Evolutionary conservation across 1,140 invertebrate genomes (phyloP), one percentile per base, ranked within the genome.

Genomic region (Chelonus insularis): DNA sequence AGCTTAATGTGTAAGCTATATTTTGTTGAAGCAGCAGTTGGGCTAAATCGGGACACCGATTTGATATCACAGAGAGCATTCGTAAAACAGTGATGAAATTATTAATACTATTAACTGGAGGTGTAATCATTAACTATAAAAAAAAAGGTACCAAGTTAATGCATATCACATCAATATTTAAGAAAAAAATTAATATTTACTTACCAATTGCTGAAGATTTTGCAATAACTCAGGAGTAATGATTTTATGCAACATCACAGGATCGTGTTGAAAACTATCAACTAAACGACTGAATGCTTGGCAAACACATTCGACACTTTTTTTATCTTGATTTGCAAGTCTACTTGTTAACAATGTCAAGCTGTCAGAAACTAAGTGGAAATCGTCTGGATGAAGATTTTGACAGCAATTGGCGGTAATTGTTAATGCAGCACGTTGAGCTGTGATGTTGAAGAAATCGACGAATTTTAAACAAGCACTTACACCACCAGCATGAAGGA

Each of bases 371-470:
- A 98, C 91, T 63, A 95, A 91, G 69, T 94, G 90, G 78, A 98
- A 97, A 79, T 98, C 96, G 70, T 98, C 96, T 6, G 88, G 83
- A 45, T 91, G 92, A 65, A 98, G 84, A 82, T 96, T 97, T 74
- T 96, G 91, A 76, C 95, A 98, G 83, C 96, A 98, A 77, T 98
- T 98, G 32, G 97, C 95, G 0, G 96, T 96, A 52, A 98, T 94
- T 2, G 94, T 92, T 12, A 98, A 83, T 0, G 97, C 96, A 41
- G 95, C 93, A 14, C 96, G 86, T 82, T 98, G 96, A 8, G 96
- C 96, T 70, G 92, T 93, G 62, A 97, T 97, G 25, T 95, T 96
- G 82, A 98, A 98, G 84, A 98, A 99, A 76, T 99, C 97, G 68
- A 99, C 85, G 75, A 95, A 98, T 73, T 91, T 98, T 41, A 99